Conservation (phyloP, 2,113 vertebrate genomes). For the Acanthochromis polyacanthus region DNA sequence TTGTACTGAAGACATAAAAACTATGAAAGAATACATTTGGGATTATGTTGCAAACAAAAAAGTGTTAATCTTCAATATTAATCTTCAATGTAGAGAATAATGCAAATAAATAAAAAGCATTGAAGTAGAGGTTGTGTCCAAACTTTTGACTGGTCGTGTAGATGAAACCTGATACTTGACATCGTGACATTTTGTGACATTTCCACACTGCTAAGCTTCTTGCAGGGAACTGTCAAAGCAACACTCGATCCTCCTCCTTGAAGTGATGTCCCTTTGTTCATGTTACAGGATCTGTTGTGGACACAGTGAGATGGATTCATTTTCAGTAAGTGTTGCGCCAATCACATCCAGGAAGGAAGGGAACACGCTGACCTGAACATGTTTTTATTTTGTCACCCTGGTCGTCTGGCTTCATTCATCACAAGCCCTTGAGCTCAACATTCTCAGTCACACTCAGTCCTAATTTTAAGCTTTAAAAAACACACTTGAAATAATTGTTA, state of each 20-base stretch:
- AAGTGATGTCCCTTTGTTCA: conserved; percentile 10
- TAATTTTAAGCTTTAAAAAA: neutral
- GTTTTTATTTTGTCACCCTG: conserved; percentile 41
- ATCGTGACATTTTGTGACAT: conserved; percentile 13
- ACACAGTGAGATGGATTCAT: conserved; percentile 43
- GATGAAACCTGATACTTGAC: no score
- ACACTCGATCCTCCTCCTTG: neutral
- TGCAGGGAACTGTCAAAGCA: neutral
- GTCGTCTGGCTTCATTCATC: conserved; percentile 39
- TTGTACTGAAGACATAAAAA: no score
- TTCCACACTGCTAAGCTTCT: neutral
- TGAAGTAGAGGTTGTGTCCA: no score
- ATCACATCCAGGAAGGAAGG: conserved; percentile 44
- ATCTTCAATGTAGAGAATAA: no score
- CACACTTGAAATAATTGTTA: no score
- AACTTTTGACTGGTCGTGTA: no score
- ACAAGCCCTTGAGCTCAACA: conserved; percentile 19
- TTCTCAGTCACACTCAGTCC: neutral
- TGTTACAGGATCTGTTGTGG: conserved; percentile 37
- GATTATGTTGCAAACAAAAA: no score
- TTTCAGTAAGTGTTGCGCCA: conserved; percentile 15
- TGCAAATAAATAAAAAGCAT: no score
- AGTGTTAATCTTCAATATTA: no score
- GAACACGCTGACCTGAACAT: conserved; percentile 72
- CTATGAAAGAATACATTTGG: no score